Conservation (phyloP, 2,888 invertebrate species). For the Amphiduros pacificus region DNA sequence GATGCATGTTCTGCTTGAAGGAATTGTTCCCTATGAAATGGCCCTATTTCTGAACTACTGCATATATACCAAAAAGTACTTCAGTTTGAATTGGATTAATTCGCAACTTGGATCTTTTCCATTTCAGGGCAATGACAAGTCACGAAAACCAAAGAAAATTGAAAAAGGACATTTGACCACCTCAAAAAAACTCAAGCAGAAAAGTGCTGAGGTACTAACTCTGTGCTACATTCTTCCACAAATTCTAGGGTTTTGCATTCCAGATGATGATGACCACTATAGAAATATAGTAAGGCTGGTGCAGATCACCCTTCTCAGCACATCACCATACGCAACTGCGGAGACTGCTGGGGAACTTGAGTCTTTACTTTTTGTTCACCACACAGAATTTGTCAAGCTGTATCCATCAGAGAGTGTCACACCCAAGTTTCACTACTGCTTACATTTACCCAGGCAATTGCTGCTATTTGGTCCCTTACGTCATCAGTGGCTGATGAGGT, state of each 20-base stretch:
- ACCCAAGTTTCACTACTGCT: slow-evolving; percentile 30
- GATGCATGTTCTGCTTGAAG: slow-evolving; percentile 21
- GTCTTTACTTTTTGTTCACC: not conserved
- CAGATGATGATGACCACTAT: slow-evolving; percentile 15
- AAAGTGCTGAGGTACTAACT: not conserved
- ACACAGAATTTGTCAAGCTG: slow-evolving; percentile 11
- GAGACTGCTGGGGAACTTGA: not conserved
- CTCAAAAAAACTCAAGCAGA: not conserved
- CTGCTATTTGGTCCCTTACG: slow-evolving; percentile 27
- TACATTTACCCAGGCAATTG: slow-evolving; percentile 32
- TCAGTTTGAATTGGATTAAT: slow-evolving; percentile 5
- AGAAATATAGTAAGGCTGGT: slow-evolving; percentile 19
- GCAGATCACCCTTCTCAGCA: slow-evolving; percentile 11
- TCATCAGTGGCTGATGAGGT: slow-evolving; percentile 32
- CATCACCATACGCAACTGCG: slow-evolving; percentile 6
- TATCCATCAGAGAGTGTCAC: slow-evolving; percentile 20
- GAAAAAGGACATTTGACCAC: not conserved
- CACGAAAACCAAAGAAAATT: not conserved
- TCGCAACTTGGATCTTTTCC: not conserved
- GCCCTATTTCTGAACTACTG: not conserved
- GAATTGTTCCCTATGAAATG: slow-evolving; percentile 18
- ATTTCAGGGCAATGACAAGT: not conserved
- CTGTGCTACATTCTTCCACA: slow-evolving; percentile 1
- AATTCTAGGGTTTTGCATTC: slow-evolving; percentile 16
- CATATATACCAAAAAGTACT: slow-evolving; percentile 1